Conservation (phyloP, 2,113 vertebrate species). For the Macquaria australasica region DNA sequence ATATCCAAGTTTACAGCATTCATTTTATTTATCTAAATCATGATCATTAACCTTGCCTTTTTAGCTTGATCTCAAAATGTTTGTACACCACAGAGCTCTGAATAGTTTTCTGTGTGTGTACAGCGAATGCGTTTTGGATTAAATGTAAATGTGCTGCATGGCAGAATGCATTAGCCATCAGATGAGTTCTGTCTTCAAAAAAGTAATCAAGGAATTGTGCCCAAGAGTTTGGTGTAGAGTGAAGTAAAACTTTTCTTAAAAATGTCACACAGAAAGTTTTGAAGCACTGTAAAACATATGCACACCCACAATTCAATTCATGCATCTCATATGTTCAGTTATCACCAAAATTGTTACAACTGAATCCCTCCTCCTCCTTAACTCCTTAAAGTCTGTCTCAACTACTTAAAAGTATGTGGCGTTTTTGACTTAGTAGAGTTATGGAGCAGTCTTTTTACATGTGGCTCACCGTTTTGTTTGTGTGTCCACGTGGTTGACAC, state of each 20-base stretch:
- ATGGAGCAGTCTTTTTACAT: too few relatives aligned
- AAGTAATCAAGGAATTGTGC: not conserved
- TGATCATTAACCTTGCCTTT: not conserved
- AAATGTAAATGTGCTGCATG: conserved; percentile 26
- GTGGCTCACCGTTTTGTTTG: too few relatives aligned
- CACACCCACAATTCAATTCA: not conserved
- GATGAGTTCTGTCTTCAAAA: not conserved
- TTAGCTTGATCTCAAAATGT: not conserved
- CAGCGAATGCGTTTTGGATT: conserved; percentile 15
- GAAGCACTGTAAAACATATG: not conserved
- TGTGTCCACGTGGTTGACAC: too few relatives aligned
- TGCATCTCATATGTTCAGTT: not conserved
- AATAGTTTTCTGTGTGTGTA: not conserved
- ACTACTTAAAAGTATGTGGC: too few relatives aligned
- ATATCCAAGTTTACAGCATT: not conserved
- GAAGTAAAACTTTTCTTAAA: not conserved
- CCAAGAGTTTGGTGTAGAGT: not conserved
- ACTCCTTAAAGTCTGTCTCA: too few relatives aligned
- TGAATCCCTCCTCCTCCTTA: not conserved
- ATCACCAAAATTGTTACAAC: not conserved
- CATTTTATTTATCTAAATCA: not conserved
- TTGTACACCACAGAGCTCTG: not conserved
- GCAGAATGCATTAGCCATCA: conserved; percentile 30
- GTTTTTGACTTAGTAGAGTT: too few relatives aligned
- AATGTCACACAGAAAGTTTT: not conserved